A percentile compares a stretch with the other conserved stretches of the same genome.
phyloP scores from a whole-genome alignment of 2,797 vertebrate genomes.

The Enteromius argenteus region DNA sequence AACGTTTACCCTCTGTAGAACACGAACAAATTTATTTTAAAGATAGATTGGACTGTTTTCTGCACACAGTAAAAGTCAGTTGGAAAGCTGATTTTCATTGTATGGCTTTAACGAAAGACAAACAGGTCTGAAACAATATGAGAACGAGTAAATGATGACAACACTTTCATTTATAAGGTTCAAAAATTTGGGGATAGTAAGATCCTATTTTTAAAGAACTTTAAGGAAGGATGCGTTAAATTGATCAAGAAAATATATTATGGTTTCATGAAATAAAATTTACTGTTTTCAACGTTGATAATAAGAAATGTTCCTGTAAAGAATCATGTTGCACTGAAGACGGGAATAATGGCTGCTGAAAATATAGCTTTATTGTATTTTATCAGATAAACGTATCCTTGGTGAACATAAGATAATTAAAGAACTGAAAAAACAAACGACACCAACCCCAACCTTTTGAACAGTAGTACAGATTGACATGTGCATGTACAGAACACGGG shows the following conservation, averaged over 20 bases:
- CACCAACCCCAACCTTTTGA: not conserved
- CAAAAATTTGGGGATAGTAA: not conserved
- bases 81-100: not conserved
- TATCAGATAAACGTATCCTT: not conserved
- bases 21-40: not conserved
- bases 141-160: not conserved
- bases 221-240: not conserved
- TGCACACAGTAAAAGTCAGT: not conserved
- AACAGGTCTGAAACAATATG: not conserved
- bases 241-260: not conserved
- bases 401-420: not conserved
- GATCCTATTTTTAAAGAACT: not conserved
- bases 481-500: not conserved
- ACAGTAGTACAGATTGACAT: not conserved
- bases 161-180: not conserved
- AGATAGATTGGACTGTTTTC: not conserved
- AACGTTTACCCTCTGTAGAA: not conserved
- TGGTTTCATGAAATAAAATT: not conserved
- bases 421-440: not conserved
- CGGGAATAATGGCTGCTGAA: not conserved
- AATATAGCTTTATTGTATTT: not conserved
- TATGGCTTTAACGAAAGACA: not conserved
- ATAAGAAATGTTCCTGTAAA: not conserved
- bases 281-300: not conserved
- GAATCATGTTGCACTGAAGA: not conserved